Conservation (phyloP, 2,113 vertebrate species). For the Petaurus breviceps region DNA sequence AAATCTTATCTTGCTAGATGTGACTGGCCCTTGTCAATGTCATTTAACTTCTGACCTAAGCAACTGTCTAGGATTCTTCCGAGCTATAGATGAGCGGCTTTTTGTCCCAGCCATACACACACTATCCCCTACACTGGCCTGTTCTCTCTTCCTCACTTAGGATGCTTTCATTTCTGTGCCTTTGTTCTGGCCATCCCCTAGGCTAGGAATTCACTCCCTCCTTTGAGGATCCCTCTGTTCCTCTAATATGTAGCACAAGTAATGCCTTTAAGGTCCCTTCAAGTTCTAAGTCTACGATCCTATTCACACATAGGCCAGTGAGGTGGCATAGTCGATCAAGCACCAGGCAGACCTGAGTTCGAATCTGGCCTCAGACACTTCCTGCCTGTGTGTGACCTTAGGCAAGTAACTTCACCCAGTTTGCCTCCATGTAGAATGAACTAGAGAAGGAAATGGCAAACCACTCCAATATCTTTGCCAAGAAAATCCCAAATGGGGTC, state of each 20-base stretch:
- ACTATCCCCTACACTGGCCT: background rate
- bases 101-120: background rate
- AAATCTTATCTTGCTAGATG: background rate
- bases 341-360: too few species aligned
- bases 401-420: too few species aligned
- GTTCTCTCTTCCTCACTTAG: background rate
- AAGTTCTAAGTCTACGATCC: background rate
- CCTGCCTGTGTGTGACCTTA: too few species aligned
- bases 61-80: background rate
- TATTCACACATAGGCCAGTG: background rate
- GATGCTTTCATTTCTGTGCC: background rate
- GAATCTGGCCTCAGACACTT: too few species aligned
- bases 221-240: background rate
- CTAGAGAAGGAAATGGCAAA: too few species aligned
- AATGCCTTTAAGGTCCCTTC: background rate
- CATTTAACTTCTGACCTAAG: background rate
- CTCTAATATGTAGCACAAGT: background rate
- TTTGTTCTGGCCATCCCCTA: background rate
- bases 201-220: background rate
- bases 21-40: background rate
- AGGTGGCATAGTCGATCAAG: too few species aligned
- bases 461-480: too few species aligned
- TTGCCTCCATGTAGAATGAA: too few species aligned
- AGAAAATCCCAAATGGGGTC: too few species aligned
- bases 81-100: background rate